A percentile compares a stretch with the other conserved stretches of the same genome.
Evolutionary conservation across 2,113 vertebrate species (phyloP).

Genomic region (Jacana jacana): DNA sequence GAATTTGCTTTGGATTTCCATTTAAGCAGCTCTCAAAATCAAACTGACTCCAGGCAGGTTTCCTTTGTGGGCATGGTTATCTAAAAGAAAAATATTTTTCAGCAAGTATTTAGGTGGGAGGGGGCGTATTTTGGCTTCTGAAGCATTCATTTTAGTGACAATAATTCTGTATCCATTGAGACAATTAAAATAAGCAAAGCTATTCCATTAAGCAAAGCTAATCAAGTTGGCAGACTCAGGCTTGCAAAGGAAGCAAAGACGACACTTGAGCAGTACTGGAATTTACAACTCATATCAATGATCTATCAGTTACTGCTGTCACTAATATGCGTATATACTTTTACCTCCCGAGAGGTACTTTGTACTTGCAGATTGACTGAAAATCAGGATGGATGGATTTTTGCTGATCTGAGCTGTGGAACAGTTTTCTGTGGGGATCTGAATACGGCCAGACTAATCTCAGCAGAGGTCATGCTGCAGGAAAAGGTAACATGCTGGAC

Average conservation of each 20-base stretch:
- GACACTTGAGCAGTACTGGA: background rate
- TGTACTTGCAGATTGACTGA: background rate
- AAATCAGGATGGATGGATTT: background rate
- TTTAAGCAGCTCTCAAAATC: background rate
- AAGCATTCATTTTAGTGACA: background rate
- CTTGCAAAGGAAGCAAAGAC: background rate
- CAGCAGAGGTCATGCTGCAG: background rate
- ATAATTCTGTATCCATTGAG: background rate
- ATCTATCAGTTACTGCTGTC: background rate
- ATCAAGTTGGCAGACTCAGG: background rate
- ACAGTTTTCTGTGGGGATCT: background rate
- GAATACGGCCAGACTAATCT: background rate
- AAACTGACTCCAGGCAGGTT: background rate
- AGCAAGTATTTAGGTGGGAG: background rate
- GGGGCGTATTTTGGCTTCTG: background rate
- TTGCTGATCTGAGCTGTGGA: background rate
- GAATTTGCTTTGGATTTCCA: background rate
- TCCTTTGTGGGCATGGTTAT: background rate
- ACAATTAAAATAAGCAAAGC: background rate
- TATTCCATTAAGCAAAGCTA: background rate
- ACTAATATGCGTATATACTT: background rate
- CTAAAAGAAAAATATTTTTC: background rate
- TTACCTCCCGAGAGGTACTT: background rate
- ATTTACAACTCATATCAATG: background rate
- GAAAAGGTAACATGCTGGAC: background rate